These are phyloP conservation scores for Trachythela sp. DNA, from an alignment of 64 coral and sea anemone species.

Conservation along the genomic window DNA sequence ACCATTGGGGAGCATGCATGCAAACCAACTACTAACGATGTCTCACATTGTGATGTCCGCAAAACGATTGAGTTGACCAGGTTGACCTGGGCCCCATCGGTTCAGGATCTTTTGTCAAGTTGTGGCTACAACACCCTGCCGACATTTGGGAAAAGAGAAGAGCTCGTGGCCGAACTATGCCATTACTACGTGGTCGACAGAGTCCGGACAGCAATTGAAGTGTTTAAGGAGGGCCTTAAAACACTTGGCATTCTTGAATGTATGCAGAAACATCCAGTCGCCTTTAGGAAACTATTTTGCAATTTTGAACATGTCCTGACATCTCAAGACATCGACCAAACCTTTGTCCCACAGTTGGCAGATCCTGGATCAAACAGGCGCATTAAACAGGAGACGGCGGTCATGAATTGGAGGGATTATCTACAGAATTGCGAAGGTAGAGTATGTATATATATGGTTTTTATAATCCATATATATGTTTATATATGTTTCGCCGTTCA, in stretches of 20 bases:
- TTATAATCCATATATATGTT: too few species aligned
- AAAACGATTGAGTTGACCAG: not conserved
- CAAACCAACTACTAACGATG: not conserved
- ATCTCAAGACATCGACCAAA: not conserved
- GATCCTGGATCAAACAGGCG: not conserved
- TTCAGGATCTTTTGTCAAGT: not conserved
- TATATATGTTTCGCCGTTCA: too few species aligned
- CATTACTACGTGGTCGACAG: not conserved
- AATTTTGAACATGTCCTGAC: not conserved
- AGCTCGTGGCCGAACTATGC: not conserved
- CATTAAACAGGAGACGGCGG: not conserved
- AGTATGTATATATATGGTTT: too few species aligned
- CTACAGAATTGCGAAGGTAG: constrained; percentile 1
- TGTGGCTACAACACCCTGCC: not conserved
- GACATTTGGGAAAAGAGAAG: not conserved
- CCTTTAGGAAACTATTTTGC: not conserved
- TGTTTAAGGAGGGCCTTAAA: not conserved
- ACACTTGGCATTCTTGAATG: not conserved
- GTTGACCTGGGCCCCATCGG: not conserved
- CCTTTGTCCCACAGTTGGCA: not conserved
- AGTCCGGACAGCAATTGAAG: not conserved
- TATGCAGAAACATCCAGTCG: not conserved
- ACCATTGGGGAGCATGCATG: not conserved
- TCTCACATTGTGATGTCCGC: not conserved
- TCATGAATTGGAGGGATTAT: not conserved